These are phyloP conservation scores for Carollia perspicillata DNA, from an alignment of 2,113 vertebrate species.

Conservation along the genomic window DNA sequence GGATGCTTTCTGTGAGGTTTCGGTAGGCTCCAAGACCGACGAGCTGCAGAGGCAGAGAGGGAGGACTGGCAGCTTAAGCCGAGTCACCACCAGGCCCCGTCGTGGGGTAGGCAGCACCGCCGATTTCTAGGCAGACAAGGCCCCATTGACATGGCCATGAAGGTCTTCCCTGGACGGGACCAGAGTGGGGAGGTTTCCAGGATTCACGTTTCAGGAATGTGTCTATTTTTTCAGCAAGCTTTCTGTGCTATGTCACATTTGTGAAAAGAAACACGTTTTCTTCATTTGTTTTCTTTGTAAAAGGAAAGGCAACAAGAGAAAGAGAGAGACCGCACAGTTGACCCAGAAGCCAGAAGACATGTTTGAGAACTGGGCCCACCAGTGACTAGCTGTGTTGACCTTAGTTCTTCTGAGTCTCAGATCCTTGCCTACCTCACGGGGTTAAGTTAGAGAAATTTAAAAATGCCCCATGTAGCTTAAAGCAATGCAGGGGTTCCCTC, in stretches of 20 bases:
- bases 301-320: constrained; percentile 37
- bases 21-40: constrained; percentile 14
- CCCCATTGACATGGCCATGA: not conserved
- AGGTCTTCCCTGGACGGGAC: not conserved
- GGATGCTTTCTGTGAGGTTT: constrained; percentile 37
- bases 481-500: not conserved
- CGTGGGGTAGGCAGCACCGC: not conserved
- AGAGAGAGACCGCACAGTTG: constrained; percentile 20
- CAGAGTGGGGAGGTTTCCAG: not conserved
- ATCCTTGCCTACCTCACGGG: not conserved
- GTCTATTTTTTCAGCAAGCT: constrained; percentile 33
- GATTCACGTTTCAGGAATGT: not conserved
- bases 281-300: constrained; percentile 70
- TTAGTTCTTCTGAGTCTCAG: not conserved
- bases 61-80: not conserved
- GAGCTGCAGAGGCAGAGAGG: not conserved
- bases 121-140: not conserved
- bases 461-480: not conserved
- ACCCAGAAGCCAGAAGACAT: constrained; percentile 15
- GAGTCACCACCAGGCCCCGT: not conserved
- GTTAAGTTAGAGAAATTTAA: not conserved
- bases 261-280: constrained; percentile 70
- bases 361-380: not conserved
- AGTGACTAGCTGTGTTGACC: not conserved
- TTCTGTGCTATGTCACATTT: constrained; percentile 64